Conservation (phyloP, 2,113 vertebrate species). For the Stomatorhinus ivindoensis region DNA sequence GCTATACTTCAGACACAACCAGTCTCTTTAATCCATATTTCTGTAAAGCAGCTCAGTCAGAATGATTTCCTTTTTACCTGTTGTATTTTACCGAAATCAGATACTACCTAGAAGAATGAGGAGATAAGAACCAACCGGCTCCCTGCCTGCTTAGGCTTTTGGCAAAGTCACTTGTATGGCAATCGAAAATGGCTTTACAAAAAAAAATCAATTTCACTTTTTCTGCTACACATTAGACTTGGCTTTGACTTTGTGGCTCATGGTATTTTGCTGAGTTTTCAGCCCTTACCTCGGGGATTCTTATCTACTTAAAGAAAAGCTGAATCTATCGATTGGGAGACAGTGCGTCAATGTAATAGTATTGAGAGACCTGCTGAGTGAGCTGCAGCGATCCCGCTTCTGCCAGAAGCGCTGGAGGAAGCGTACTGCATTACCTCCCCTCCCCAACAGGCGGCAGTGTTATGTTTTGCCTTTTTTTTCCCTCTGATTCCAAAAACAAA, state of each 20-base stretch:
- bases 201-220: not conserved
- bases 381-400: not conserved
- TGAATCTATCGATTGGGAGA: not conserved
- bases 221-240: not conserved
- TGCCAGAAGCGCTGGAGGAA: not conserved
- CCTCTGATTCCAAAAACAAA: not conserved
- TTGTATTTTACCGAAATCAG: not conserved
- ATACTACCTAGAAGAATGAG: not conserved
- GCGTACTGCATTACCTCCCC: not conserved
- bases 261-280: not conserved
- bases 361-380: not conserved
- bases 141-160: not conserved
- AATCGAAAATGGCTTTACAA: not conserved
- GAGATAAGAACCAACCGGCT: not conserved
- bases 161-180: not conserved
- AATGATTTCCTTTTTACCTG: not conserved
- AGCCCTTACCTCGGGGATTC: not conserved
- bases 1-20: not conserved
- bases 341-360: not conserved
- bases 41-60: not conserved
- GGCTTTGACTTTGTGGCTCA: not conserved
- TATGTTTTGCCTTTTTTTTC: not conserved
- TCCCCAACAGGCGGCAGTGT: slow-evolving; percentile 41
- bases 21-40: not conserved
- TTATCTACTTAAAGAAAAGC: not conserved